A percentile compares a stretch with the other conserved stretches of the same genome.
phyloP scores from a whole-genome alignment of 2,113 vertebrate species.

The Datnioides undecimradiatus region DNA sequence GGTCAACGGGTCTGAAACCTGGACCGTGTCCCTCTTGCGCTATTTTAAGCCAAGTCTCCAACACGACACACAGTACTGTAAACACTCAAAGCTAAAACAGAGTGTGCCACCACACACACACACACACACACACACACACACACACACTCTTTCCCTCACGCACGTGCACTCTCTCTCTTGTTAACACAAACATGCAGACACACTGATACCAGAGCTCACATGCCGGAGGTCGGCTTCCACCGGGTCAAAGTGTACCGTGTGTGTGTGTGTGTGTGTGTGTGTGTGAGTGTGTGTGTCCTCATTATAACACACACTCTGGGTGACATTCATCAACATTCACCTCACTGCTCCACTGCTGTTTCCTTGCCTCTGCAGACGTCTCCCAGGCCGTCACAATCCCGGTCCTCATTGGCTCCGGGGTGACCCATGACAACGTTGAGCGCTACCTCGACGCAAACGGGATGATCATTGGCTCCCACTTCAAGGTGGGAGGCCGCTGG shows the following conservation, averaged over 20 bases:
- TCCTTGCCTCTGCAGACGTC: slow-evolving; percentile 81
- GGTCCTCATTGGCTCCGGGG: slow-evolving; percentile 90
- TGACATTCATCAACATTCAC: neutral
- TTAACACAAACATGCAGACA: slow-evolving; percentile 13
- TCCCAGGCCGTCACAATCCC: slow-evolving; percentile 77
- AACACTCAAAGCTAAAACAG: slow-evolving; percentile 45
- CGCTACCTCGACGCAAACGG: slow-evolving; percentile 78
- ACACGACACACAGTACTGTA: slow-evolving; percentile 56
- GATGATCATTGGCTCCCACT: slow-evolving; percentile 89
- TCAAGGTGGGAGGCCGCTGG: slow-evolving; percentile 88
- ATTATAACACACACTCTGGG: neutral
- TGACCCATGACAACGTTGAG: slow-evolving; percentile 86
- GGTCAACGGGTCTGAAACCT: slow-evolving; percentile 41
- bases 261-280: too few relatives aligned
- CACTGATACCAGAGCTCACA: slow-evolving; percentile 14
- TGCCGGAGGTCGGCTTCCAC: slow-evolving; percentile 1
- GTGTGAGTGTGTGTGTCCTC: too few relatives aligned
- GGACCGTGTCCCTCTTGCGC: slow-evolving; percentile 19
- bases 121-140: neutral
- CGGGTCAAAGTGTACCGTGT: slow-evolving; percentile 42
- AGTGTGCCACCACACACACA: neutral
- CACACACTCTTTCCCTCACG: neutral
- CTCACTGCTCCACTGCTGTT: neutral
- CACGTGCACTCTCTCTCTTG: neutral
- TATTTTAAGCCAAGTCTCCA: slow-evolving; percentile 74